Evolutionary conservation across 2,113 vertebrate species (phyloP), one percentile per base, ranked within the genome.

Genomic region (Corvus hawaiiensis): DNA sequence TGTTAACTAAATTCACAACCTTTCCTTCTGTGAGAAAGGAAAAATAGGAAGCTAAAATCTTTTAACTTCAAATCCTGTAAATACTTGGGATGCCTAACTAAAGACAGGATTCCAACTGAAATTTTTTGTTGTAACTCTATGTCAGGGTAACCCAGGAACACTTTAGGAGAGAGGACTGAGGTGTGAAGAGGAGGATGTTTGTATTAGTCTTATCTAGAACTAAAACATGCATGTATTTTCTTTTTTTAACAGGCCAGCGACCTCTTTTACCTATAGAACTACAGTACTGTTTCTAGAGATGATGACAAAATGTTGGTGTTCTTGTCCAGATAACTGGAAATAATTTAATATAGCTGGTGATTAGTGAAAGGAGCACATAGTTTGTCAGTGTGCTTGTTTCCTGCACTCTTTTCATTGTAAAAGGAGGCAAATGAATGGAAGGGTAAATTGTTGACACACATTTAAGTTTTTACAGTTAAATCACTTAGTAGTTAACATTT

Each of bases 301-400:
- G 74, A 23, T 87, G 39, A 93, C 68, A 95, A 80, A 84, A 64
- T 18, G 9, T 26, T 84, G 33, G 56, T 91, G 72, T 93, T 96
- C 75, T 75, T 84, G 48, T 80, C 72, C 87, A 93, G 37, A 81
- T 82, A 89, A 82, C 73, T 76, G 69, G 87, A 95, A 97, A 69
- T 94, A 76, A 96, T 93, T 82, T 63, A 91, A 84, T 91, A 68
- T 51, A 79, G 39, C 17, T 59, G 10, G 5, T 76, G 30, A 51
- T 79, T 77, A 92, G 72, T 16, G 15, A 44, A 82, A 68, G 74
- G 83, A 89, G 35, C 69, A 37, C 66, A 15, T 68, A 69, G 20
- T 86, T 11, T 51, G 87, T 80, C 67, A 59, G 7, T 37, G 15
- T 49, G 33, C 44, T 89, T 61, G 44, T 72, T 92, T 89, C 16